Conservation (phyloP, 1,140 invertebrate species). For the Zeugodacus cucurbitae region DNA sequence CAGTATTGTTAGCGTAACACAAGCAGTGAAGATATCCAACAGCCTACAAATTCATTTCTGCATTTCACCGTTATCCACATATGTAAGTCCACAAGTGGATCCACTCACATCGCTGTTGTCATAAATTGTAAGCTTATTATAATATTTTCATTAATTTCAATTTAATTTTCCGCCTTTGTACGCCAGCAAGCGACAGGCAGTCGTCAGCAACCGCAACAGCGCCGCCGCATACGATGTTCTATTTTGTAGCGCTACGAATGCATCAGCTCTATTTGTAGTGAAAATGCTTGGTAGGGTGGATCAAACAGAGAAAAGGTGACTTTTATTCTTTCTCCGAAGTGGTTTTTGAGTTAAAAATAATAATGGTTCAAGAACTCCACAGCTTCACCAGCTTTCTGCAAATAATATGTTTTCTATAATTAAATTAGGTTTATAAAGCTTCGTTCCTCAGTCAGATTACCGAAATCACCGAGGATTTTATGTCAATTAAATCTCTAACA, state of each 20-base stretch:
- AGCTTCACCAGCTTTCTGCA: too few species aligned
- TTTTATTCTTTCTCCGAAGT: too few species aligned
- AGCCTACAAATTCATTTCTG: neutral
- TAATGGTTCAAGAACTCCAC: too few species aligned
- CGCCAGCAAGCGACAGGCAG: neutral
- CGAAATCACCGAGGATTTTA: too few species aligned
- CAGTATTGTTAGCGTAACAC: neutral
- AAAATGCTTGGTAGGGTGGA: neutral
- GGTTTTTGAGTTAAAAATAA: too few species aligned
- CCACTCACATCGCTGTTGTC: neutral
- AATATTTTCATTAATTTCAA: constrained; percentile 18
- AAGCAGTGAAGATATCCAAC: neutral
- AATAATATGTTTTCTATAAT: too few species aligned
- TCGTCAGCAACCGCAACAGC: neutral
- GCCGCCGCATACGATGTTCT: neutral
- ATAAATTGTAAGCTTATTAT: constrained; percentile 7
- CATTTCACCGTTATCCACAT: neutral
- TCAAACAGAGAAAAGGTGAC: too few species aligned
- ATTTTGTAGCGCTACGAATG: neutral
- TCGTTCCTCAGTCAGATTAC: too few species aligned
- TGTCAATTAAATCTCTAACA: too few species aligned
- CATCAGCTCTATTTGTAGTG: neutral
- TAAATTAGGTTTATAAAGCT: too few species aligned
- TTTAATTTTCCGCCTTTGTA: neutral
- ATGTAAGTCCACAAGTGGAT: neutral